Conservation (phyloP, 2,113 vertebrate genomes). For the Sporophila hypoxantha region DNA sequence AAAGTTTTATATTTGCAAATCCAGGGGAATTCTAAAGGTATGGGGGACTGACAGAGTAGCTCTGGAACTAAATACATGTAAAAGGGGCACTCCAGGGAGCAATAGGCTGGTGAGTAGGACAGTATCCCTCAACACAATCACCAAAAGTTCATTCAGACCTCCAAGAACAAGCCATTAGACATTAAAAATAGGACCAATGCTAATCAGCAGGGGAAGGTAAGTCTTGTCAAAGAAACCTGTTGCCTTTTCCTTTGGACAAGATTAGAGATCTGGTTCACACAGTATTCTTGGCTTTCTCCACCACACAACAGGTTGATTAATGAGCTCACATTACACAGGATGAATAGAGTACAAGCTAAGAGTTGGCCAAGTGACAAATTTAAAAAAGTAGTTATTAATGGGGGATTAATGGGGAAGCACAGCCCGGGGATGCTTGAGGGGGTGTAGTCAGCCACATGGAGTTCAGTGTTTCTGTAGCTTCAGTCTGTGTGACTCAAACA, state of each 20-base stretch:
- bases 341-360: slow-evolving; percentile 1
- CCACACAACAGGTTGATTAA: slow-evolving; percentile 24
- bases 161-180: background rate
- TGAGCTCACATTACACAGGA: background rate
- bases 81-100: background rate
- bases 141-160: background rate
- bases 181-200: background rate
- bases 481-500: background rate
- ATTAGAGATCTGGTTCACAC: background rate
- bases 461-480: background rate
- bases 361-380: background rate
- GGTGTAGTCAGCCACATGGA: background rate
- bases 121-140: background rate
- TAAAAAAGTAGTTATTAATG: background rate
- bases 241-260: background rate
- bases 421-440: background rate
- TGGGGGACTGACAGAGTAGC: background rate
- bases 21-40: background rate
- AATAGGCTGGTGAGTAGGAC: background rate
- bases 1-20: background rate
- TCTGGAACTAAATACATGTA: background rate
- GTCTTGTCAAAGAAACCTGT: background rate
- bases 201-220: background rate
- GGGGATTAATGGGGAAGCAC: background rate
- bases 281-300: slow-evolving; percentile 14